Percentiles rank a stretch among this genome's conserved stretches.
Conservation (phyloP, 1,140 invertebrate genomes). For the Drosophila bocki region DNA sequence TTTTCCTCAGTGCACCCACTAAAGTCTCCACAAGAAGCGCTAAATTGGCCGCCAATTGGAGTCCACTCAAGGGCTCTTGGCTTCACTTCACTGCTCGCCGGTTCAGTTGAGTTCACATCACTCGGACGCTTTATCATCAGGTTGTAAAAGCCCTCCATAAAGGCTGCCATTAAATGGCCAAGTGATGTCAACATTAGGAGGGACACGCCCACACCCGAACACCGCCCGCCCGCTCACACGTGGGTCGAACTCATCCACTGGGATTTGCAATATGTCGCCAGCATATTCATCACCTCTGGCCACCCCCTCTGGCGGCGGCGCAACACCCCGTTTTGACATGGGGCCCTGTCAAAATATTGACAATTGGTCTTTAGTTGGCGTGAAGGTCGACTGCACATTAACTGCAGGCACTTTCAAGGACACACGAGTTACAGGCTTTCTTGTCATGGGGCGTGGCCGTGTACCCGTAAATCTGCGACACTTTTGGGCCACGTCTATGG, state of each 20-base stretch:
- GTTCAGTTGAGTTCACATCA: constrained; percentile 27
- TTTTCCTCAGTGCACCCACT: neutral
- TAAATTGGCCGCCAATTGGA: constrained; percentile 50
- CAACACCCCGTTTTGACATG: constrained; percentile 6
- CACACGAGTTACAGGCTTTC: constrained; percentile 2
- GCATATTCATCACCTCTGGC: constrained; percentile 64
- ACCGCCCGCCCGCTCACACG: neutral
- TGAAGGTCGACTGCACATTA: constrained; percentile 78
- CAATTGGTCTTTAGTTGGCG: constrained; percentile 72
- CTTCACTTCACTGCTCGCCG: constrained; percentile 9
- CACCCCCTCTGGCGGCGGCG: neutral
- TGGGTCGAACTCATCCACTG: constrained; percentile 61
- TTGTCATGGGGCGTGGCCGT: constrained; percentile 33
- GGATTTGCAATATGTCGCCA: constrained; percentile 69
- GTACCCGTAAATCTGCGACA: constrained; percentile 67
- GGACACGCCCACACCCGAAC: constrained; percentile 36
- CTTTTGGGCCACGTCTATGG: constrained; percentile 25
- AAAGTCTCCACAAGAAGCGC: neutral
- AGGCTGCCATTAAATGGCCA: constrained; percentile 65
- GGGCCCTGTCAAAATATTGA: constrained; percentile 80
- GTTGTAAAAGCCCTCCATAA: constrained; percentile 61
- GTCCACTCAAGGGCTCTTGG: constrained; percentile 31
- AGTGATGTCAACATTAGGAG: constrained; percentile 78
- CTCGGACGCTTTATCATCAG: constrained; percentile 45
- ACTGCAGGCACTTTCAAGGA: constrained; percentile 56